These are phyloP conservation scores for Mongoloraphidia duomilia DNA, from an alignment of 2,888 invertebrate genomes.

Conservation along the genomic window DNA sequence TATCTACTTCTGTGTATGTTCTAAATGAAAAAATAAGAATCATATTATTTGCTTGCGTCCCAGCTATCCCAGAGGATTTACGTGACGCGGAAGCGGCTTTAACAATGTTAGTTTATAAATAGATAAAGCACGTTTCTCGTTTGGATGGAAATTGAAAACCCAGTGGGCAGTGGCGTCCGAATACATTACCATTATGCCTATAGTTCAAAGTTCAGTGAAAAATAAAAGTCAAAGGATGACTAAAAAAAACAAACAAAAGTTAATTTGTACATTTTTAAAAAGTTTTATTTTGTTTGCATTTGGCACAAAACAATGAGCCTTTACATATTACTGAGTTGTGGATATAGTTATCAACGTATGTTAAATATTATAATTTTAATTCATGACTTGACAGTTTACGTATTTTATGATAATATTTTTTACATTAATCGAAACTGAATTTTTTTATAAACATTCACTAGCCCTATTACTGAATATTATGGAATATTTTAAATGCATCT, in stretches of 20 bases:
- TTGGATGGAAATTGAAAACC: too few relatives aligned
- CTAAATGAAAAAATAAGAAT: too few relatives aligned
- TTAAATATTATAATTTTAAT: background rate
- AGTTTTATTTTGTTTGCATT: slow-evolving; percentile 22
- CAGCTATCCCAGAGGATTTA: too few relatives aligned
- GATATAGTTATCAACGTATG: too few relatives aligned
- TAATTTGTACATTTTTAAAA: slow-evolving; percentile 6
- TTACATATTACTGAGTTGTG: slow-evolving; percentile 20
- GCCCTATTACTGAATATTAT: slow-evolving; percentile 26
- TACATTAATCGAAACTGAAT: slow-evolving; percentile 26
- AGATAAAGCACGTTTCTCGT: too few relatives aligned
- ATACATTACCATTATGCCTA: too few relatives aligned
- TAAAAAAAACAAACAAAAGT: background rate
- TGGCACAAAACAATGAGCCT: slow-evolving; percentile 35
- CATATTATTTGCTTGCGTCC: too few relatives aligned
- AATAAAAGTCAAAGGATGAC: background rate
- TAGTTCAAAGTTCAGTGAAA: too few relatives aligned
- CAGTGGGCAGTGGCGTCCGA: too few relatives aligned
- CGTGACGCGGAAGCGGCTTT: too few relatives aligned
- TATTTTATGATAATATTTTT: slow-evolving; percentile 14
- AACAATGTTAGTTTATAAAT: too few relatives aligned
- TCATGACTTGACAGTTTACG: slow-evolving; percentile 10
- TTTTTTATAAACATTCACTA: slow-evolving; percentile 30
- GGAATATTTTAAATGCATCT: slow-evolving; percentile 29
- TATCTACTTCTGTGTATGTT: too few relatives aligned